A percentile compares a stretch with the other conserved stretches of the same genome.
Conservation (phyloP, 2,113 vertebrate genomes). For the Turdus rufiventris region DNA sequence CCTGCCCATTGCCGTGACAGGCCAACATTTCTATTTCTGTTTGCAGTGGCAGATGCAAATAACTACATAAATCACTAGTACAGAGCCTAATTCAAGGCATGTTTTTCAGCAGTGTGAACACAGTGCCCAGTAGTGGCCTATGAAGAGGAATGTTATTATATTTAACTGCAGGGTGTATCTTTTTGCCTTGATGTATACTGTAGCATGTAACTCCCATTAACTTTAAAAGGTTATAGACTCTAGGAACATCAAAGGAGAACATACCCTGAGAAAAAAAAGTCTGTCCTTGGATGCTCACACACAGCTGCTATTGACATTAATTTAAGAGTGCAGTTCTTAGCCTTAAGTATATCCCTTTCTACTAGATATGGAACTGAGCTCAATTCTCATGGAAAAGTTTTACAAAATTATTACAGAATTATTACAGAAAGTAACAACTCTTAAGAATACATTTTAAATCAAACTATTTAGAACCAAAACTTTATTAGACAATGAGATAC, state of each 20-base stretch:
- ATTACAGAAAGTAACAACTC: background rate
- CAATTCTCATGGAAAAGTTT: background rate
- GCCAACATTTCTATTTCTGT: background rate
- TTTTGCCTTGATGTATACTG: background rate
- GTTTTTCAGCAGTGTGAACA: background rate
- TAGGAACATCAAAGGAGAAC: conserved; percentile 6
- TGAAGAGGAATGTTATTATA: background rate
- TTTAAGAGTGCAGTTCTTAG: background rate
- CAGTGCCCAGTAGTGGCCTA: background rate
- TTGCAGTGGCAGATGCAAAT: background rate
- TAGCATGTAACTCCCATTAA: background rate
- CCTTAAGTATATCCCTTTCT: background rate
- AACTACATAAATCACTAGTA: background rate
- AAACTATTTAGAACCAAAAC: background rate
- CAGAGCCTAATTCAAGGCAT: background rate
- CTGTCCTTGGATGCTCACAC: background rate
- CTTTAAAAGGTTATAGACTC: conserved; percentile 4
- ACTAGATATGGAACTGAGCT: background rate
- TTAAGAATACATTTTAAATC: background rate
- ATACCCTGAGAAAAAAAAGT: background rate
- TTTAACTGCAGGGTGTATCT: background rate
- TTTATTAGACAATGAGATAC: background rate
- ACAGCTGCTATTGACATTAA: background rate
- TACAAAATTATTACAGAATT: background rate
- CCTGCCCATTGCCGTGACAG: background rate